Evolutionary conservation across 2,888 invertebrate genomes (phyloP), one percentile per base, ranked within the genome.

Genomic region (Drosophila gaucha): DNA sequence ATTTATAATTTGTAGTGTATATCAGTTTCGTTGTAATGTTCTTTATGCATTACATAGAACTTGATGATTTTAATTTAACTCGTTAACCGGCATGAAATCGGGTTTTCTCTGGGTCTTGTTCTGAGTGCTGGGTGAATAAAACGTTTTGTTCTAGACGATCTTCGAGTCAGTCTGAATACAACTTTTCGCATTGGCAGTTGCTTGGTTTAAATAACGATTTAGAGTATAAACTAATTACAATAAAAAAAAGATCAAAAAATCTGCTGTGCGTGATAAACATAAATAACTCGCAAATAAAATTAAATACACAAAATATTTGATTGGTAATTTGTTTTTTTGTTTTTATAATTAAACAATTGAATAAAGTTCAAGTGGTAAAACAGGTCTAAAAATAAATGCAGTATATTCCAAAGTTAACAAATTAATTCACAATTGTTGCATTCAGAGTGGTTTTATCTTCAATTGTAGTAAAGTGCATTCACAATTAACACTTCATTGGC

Each of bases 111-210:
- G 57, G 55, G 55, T 55, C 43, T 38, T 44, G 51, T 56, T 63
- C 51, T 44, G 56, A 63, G 58, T 47, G 56, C 51, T 56, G n/a
- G 52, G 46, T 56, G 50, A 47, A 67, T 70, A 66, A 57, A 80
- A 70, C 28, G 60, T 50, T 75, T 59, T 70, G 75, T 78, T 80
- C 75, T 72, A 50, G 36, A 54, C 70, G 72, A 75, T 75, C 70
- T 65, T 54, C 20, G 57, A 57, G 43, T 82, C 80, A 85, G 84
- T 85, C 74, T 68, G 50, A 46, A 39, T 47, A 62, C 69, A 55
- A 70, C 52, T 41, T 62, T 51, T 46, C 55, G 56, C 46, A 55
- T 35, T 57, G 30, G 20, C 38, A 59, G 55, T 46, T 59, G 52
- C 46, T 58, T 35, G 24, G 6, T 20, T 68, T 38, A 1, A 58